A percentile compares a stretch with the other conserved stretches of the same genome.
These are phyloP conservation scores for Brachionus calyciflorus DNA, from an alignment of 1,140 invertebrate species.

Conservation along the genomic window DNA sequence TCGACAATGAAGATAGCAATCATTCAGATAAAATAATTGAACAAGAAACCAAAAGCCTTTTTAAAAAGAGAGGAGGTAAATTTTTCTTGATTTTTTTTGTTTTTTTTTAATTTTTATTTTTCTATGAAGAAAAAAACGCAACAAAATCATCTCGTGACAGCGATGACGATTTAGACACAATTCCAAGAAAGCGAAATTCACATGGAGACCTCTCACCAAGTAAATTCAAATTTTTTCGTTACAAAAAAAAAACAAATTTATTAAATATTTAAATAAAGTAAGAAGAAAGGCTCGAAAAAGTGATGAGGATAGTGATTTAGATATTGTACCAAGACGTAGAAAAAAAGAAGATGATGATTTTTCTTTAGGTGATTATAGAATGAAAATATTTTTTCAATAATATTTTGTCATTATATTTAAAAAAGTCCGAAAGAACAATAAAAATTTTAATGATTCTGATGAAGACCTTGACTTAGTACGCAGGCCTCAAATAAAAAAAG, in stretches of 20 bases:
- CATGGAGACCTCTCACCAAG: neutral
- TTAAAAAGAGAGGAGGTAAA: constrained; percentile 38
- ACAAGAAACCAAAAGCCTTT: neutral
- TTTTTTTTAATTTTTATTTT: neutral
- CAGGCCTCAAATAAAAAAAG: constrained; percentile 1
- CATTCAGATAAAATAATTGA: neutral
- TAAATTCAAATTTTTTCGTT: neutral
- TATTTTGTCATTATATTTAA: too few species aligned
- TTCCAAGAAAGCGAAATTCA: neutral
- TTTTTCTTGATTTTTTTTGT: neutral
- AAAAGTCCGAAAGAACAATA: neutral
- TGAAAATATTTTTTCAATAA: neutral
- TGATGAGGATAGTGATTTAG: constrained; percentile 15
- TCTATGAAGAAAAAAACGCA: neutral
- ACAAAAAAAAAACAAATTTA: neutral
- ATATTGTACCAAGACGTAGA: neutral
- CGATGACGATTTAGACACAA: neutral
- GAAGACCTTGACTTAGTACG: neutral
- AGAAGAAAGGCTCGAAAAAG: neutral
- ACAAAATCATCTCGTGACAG: neutral
- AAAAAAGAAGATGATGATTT: neutral
- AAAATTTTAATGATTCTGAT: neutral
- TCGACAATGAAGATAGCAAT: neutral
- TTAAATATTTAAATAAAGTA: neutral
- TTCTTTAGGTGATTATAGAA: neutral